Base-by-base conservation (phyloP, 2,888 invertebrate genomes). In the Lottia gigantea region DNA sequence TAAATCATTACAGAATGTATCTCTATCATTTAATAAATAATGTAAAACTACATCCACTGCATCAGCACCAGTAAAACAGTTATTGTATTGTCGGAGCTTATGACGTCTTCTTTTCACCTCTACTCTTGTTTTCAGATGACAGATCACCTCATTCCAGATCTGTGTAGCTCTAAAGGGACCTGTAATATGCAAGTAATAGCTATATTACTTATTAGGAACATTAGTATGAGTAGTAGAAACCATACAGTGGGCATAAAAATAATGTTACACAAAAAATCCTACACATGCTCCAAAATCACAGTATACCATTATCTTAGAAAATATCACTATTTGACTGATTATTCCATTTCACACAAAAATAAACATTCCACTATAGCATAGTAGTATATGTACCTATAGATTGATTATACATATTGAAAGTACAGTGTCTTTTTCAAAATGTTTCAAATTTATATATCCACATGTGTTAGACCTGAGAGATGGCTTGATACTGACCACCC, bases 141-240 rank as follows among this genome's bases (percentile, higher is more conserved):
- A 78, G 25, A 87, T 83, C n/a, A 87, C 80, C 66, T 85, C 83
- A 76, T 86, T 86, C 87, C 87, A 87, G 40, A 87, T 83, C 76
- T 85, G 83, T 46, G 87, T 87, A 7, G 87, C 87, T 67, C 80
- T 73, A 71, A 85, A 85, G 46, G 85, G 85, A 65, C 84, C 85
- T 85, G 74, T 16, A 77, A 62, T 2, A 61, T 19, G 23, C 16
- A 26, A 31, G 15, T 8, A 46, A 3, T 8, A 19, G 11, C 23
- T 23, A n/a, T n/a, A n/a, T n/a, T n/a, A n/a, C n/a, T 19, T 19
- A 55, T 23, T 12, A 55, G 12, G 11, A 19, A 19, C 11, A 19
- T 55, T 19, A 11, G 19, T 49, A 49, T 19, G 8, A 19, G n/a
- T n/a, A n/a, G n/a, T n/a, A n/a, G n/a, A n/a, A n/a, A n/a, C n/a